Evolutionary conservation across 2,113 vertebrate genomes (phyloP).

Genomic region (Toxotes jaculatrix): DNA sequence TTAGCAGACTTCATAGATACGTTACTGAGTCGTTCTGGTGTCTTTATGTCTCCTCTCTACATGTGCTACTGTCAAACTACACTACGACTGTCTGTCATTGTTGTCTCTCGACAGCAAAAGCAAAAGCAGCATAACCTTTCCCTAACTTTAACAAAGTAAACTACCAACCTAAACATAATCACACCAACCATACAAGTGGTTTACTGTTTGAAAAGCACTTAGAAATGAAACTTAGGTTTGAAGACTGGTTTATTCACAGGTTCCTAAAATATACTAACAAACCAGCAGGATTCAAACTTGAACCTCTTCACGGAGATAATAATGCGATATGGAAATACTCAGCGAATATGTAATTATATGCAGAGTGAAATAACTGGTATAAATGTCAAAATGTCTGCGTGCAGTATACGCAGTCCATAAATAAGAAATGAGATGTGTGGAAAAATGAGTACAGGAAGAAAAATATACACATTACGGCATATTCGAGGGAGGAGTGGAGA

Average conservation of each 20-base stretch:
- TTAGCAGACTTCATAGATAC: too few relatives aligned
- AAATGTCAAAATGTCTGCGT: background rate
- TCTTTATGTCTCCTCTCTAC: too few relatives aligned
- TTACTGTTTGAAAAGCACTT: too few relatives aligned
- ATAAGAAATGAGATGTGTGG: conserved; percentile 20
- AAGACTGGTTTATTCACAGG: background rate
- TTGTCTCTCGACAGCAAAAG: too few relatives aligned
- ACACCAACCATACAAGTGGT: too few relatives aligned
- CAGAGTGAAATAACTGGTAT: background rate
- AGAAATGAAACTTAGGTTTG: too few relatives aligned
- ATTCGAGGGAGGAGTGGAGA: background rate
- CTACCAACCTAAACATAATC: too few relatives aligned
- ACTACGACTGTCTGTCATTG: too few relatives aligned
- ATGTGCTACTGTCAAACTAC: too few relatives aligned
- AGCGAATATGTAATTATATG: background rate
- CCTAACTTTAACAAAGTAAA: background rate
- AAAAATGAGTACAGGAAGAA: background rate
- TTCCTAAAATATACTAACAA: background rate
- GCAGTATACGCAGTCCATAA: background rate
- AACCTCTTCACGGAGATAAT: background rate
- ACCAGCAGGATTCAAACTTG: background rate
- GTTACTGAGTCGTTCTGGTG: too few relatives aligned
- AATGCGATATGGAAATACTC: conserved; percentile 10
- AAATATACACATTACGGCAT: background rate
- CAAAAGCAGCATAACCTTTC: too few relatives aligned